A percentile compares a stretch with the other conserved stretches of the same genome.
These are phyloP conservation scores for Sciaenops ocellatus DNA, from an alignment of 2,797 vertebrate species.

Conservation along the genomic window DNA sequence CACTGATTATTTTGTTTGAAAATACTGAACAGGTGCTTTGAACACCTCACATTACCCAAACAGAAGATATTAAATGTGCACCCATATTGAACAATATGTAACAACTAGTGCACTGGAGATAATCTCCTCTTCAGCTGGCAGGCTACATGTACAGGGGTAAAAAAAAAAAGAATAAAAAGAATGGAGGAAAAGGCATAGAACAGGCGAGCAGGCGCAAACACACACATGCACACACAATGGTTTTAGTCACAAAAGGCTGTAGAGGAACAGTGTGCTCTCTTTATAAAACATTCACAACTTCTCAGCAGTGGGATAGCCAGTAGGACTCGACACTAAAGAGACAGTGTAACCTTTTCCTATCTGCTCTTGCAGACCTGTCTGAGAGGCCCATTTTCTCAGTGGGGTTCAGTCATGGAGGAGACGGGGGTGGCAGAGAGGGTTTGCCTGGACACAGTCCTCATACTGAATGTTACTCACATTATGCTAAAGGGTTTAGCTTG, in stretches of 20 bases:
- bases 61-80: background rate
- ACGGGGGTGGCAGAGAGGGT: conserved; percentile 12
- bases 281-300: conserved; percentile 53
- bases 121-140: background rate
- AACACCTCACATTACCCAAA: background rate
- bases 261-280: background rate
- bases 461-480: conserved; percentile 50
- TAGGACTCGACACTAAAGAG: conserved; percentile 17
- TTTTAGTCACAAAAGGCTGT: background rate
- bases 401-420: conserved; percentile 53
- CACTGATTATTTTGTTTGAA: background rate
- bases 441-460: conserved; percentile 52
- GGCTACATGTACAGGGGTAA: background rate
- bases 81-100: background rate
- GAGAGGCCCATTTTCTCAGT: conserved; percentile 51
- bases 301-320: conserved; percentile 26
- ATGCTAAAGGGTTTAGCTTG: conserved; percentile 61
- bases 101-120: background rate
- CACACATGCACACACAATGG: background rate
- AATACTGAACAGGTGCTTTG: background rate
- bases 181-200: background rate
- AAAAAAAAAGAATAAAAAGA: background rate
- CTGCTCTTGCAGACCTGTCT: conserved; percentile 62
- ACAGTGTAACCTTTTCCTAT: conserved; percentile 65
- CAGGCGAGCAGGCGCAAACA: background rate